A percentile compares a stretch with the other conserved stretches of the same genome.
Evolutionary conservation across 2,113 vertebrate genomes (phyloP).

Genomic region (Ceyx cyanopectus): DNA sequence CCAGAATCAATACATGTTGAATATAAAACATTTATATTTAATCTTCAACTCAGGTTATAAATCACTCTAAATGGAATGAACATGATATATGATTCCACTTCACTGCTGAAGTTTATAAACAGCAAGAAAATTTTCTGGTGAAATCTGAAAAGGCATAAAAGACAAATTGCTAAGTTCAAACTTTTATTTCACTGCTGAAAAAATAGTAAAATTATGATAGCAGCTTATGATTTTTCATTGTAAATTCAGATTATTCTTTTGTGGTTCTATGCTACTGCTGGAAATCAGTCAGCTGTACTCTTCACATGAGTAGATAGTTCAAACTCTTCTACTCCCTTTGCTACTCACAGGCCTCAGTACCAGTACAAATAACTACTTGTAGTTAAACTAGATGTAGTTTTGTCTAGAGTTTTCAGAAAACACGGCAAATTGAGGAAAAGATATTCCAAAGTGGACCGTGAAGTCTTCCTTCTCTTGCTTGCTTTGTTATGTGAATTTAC

Average conservation of each 20-base stretch:
- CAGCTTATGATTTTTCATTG: background rate
- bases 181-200: background rate
- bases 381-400: too few relatives aligned
- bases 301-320: background rate
- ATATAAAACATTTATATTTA: background rate
- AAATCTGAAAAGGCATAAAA: background rate
- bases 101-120: background rate
- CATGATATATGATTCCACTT: background rate
- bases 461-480: background rate
- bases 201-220: background rate
- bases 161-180: background rate
- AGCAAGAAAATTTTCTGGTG: background rate
- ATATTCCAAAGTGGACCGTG: rapidly evolving
- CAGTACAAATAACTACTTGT: background rate
- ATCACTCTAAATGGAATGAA: background rate
- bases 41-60: background rate
- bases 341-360: background rate
- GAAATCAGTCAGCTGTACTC: background rate
- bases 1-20: background rate
- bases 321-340: background rate
- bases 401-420: background rate
- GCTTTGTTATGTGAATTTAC: background rate
- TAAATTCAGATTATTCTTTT: background rate
- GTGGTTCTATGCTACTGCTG: rapidly evolving
- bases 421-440: background rate